Base-by-base conservation (phyloP, 2,797 vertebrate genomes). In the Stomatorhinus walkeri region DNA sequence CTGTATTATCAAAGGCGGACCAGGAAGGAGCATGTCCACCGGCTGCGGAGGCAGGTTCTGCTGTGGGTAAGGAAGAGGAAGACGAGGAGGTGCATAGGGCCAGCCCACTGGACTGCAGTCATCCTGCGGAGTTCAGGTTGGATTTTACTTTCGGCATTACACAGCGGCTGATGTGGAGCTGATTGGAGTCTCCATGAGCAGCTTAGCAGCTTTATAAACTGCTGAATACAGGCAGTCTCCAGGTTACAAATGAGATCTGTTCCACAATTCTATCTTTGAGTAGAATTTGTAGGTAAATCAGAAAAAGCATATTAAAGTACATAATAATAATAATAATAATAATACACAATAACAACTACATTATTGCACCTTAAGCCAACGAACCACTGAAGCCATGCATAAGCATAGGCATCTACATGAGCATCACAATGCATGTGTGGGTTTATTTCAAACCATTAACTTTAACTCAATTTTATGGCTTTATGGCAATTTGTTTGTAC, bases 71-170 rank as follows among this genome's bases (percentile, higher is more conserved):
- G 64, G 87, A 92, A 0, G 94, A 93, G 90, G 94, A 96, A 91
- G 96, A 96, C 5, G 94, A 93, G 0, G 94, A 96, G 40, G 95
- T 96, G 90, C 90, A 91, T 46, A 90, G 89, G 32, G 90, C 90
- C 4, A 96, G 95, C 86, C 96, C 97, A 0, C 95, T 93, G 0
- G 97, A 98, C 87, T 90, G 89, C 89, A 95, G 92, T 43, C 98
- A 99, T 91, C 95, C 97, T 43, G 97, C 98, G 0, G 98, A 99
- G 92, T 99, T 99, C 94, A 98, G 96, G 98, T 99, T n/a, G 19
- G 43, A 72, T 14, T 19, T 24, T 12, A 79, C 72, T 79, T 43
- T 19, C 16, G 43, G 36, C 36, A 12, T 43, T 79, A n/a, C 36
- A 79, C 32, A 10, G 5, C 1, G 40, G 9, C 36, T 79, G 14